Evolutionary conservation across 2,888 invertebrate genomes (phyloP), one percentile per base, ranked within the genome.

Genomic region (Rambutsinella grinnellia): DNA sequence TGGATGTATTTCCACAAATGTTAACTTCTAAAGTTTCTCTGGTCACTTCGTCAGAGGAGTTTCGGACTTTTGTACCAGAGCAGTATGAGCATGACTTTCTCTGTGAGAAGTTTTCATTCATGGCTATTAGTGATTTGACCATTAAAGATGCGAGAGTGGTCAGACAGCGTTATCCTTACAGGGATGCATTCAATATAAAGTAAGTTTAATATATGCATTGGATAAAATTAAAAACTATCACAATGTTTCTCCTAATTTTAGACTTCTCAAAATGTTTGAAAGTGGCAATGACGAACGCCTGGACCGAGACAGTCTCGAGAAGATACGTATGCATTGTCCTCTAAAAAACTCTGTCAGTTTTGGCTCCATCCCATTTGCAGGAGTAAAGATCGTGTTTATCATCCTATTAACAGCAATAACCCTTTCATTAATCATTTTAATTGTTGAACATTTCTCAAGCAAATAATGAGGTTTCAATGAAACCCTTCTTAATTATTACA

Each of bases 31-130:
- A 21, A 15, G 51, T 27, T 2, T 63, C 71, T 2, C 8, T 71
- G 2, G n/a, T 71, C 2, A 63, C 71, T 3, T 36, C 49, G 6
- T 36, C 57, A 2, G 3, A 13, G n/a, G 71, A 71, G n/a, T 63
- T 71, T 26, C 63, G 24, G 3, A 65, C 63, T 3, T 47, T 71
- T 19, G 57, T 63, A 19, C 57, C 56, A 1, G 53, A 3, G 24
- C 19, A 36, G 23, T n/a, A n/a, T n/a, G n/a, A n/a, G n/a, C n/a
- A n/a, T n/a, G 63, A 71, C 24, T 71, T 49, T 71, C 28, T 71
- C n/a, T 71, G 71, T 24, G 17, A 57, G 5, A 57, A 36, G 5
- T 13, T 70, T 8, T 62, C 70, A 3, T n/a, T n/a, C n/a, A 5
- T 36, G 36, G 13, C 36, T 8, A 17, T 44, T 19, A 1, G 63